phyloP scores from a whole-genome alignment of 2,113 vertebrate species.

The Sinocyclocheilus anshuiensis region DNA sequence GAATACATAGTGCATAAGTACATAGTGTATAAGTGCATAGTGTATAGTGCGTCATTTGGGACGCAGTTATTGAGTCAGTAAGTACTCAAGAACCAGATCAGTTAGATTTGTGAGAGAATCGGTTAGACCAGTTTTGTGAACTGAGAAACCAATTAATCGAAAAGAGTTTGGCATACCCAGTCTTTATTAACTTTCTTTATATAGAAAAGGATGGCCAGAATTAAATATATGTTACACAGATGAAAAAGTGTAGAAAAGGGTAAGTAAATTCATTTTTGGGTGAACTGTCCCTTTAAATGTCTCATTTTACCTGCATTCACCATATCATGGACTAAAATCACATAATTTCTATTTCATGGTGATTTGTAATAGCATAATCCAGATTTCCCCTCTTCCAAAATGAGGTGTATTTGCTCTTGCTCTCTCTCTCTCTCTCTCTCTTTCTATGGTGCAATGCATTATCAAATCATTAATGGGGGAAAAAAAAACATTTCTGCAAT shows the following conservation, averaged over 20 bases:
- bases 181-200: not conserved
- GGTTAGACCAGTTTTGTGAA: not conserved
- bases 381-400: not conserved
- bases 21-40: no score
- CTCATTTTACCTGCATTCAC: not conserved
- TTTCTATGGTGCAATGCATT: constrained; percentile 1
- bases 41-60: no score
- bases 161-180: not conserved
- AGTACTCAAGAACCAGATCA: not conserved
- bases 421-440: not conserved
- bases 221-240: no score
- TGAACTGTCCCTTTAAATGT: not conserved
- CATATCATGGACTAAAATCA: not conserved
- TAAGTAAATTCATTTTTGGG: no score
- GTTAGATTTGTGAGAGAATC: not conserved
- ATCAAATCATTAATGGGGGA: not conserved
- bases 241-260: no score
- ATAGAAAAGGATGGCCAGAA: not conserved
- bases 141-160: not conserved
- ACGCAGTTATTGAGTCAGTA: not conserved
- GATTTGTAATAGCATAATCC: constrained; percentile 1
- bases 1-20: no score
- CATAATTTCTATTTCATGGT: not conserved
- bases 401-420: not conserved
- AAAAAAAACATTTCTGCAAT: not conserved